Percentiles rank a stretch among this genome's conserved stretches.
Evolutionary conservation across 1,140 invertebrate species (phyloP).

Genomic region (Neodiprion fabricii): DNA sequence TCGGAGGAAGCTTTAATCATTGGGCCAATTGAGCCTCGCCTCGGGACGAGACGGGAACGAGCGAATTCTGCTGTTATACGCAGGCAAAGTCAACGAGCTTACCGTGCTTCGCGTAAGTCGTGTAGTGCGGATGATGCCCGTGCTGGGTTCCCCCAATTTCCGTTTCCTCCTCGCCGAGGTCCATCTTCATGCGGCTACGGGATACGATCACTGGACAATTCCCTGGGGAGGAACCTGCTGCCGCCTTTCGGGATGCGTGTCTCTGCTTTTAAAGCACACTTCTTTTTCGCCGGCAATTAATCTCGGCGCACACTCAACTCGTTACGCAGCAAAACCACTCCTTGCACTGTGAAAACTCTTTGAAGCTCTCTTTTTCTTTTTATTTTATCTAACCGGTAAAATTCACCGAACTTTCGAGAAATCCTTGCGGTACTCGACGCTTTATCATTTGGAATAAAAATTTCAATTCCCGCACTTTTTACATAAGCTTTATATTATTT

Average conservation of each 20-base stretch:
- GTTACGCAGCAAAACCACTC: neutral
- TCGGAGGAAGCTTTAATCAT: too few species aligned
- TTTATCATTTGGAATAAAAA: neutral
- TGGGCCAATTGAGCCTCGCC: too few species aligned
- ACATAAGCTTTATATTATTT: too few species aligned
- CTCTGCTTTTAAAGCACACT: neutral
- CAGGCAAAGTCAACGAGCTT: conserved; percentile 15
- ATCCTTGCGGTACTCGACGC: neutral
- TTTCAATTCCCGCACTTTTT: too few species aligned
- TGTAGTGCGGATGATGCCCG: conserved; percentile 38
- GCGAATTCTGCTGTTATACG: too few species aligned
- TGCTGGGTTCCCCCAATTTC: conserved; percentile 32
- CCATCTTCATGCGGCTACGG: conserved; percentile 38
- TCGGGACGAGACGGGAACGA: too few species aligned
- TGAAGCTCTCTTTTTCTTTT: neutral
- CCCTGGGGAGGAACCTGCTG: neutral
- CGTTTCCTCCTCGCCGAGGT: conserved; percentile 42
- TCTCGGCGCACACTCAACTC: neutral
- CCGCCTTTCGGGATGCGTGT: neutral
- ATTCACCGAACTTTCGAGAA: neutral
- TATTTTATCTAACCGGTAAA: neutral
- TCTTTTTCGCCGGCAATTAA: neutral
- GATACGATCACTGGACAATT: conserved; percentile 7
- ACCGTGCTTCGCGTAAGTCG: conserved; percentile 43
- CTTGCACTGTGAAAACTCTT: neutral